Evolutionary conservation across 2,888 invertebrate genomes (phyloP), one percentile per base, ranked within the genome.

Genomic region (Lochmaea crataegi): DNA sequence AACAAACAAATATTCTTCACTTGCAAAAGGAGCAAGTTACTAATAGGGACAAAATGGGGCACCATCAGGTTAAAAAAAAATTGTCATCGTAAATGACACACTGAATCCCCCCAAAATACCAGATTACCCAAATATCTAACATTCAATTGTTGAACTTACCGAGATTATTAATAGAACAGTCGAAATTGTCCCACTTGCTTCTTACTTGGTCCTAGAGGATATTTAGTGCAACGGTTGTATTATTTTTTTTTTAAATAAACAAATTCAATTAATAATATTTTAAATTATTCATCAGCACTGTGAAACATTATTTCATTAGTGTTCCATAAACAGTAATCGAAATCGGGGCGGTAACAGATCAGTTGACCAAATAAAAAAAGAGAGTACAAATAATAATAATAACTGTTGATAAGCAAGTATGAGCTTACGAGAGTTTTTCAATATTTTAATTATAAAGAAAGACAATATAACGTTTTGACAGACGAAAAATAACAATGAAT

Each of bases 171-270:
- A 90, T 90, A 76, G 93, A 93, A 87, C 92, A 92, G 89, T 96
- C 96, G 89, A 94, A 90, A 88, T 89, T 90, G 90, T 96, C 96
- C 96, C 96, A 96, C 88, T 94, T 94, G 89, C 92, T 91, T 88
- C 89, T 84, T 88, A 83, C 82, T 80, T 84, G 84, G 78, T 85
- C 87, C 87, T 87, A 82, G 82, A 71, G 84, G 84, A 85, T 83
- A 80, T 81, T 80, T 82, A 80, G 79, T 81, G 79, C 77, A 75
- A 78, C 69, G 78, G 77, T 77, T 76, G 68, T 77, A 77, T 79
- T 75, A 73, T 75, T 77, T 42, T 77, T 71, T 76, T 67, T 70
- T 74, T n/a, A n/a, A 75, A 60, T 63, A 73, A 63, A 67, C 61
- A 76, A 77, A 71, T 70, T 71, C 58, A 68, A 53, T 53, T 51